A percentile compares a stretch with the other conserved stretches of the same genome.
phyloP scores from a whole-genome alignment of 2,888 invertebrate genomes.

The Protophormia terraenovae region DNA sequence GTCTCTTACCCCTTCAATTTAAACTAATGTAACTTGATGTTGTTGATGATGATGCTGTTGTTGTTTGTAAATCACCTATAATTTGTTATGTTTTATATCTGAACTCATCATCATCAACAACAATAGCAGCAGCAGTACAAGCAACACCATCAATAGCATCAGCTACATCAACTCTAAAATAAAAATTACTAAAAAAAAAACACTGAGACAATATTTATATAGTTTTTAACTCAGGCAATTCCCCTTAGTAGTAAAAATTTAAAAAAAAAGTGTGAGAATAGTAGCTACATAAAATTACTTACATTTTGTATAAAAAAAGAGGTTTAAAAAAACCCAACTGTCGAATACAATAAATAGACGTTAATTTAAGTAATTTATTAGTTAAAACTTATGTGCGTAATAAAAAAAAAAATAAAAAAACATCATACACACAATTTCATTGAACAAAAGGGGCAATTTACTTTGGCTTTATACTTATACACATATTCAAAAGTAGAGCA shows the following conservation, averaged over 20 bases:
- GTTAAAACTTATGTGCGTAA: conserved; percentile 51
- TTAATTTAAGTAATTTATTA: conserved; percentile 68
- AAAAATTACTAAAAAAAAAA: no score
- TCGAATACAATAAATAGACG: conserved; percentile 67
- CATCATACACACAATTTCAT: background rate
- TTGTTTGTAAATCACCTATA: conserved; percentile 62
- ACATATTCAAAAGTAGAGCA: no score
- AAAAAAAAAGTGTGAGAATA: conserved; percentile 20
- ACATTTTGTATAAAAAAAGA: conserved; percentile 13
- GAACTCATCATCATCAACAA: conserved; percentile 51
- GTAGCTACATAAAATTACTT: background rate
- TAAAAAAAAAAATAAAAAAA: no score
- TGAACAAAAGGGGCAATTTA: conserved; percentile 48
- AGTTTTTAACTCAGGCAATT: conserved; percentile 2
- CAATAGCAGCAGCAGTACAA: conserved; percentile 6
- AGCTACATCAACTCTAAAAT: conserved; percentile 1
- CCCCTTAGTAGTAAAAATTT: background rate
- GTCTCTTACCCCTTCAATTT: background rate
- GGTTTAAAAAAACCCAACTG: conserved; percentile 30
- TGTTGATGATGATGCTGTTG: conserved; percentile 19
- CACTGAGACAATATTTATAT: background rate
- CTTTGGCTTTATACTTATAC: background rate
- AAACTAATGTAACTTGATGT: conserved; percentile 29
- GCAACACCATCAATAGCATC: no score
- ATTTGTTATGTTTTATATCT: conserved; percentile 67